A percentile compares a stretch with the other conserved stretches of the same genome.
Evolutionary conservation across 2,888 invertebrate species (phyloP).

Genomic region (Furcula furcula): DNA sequence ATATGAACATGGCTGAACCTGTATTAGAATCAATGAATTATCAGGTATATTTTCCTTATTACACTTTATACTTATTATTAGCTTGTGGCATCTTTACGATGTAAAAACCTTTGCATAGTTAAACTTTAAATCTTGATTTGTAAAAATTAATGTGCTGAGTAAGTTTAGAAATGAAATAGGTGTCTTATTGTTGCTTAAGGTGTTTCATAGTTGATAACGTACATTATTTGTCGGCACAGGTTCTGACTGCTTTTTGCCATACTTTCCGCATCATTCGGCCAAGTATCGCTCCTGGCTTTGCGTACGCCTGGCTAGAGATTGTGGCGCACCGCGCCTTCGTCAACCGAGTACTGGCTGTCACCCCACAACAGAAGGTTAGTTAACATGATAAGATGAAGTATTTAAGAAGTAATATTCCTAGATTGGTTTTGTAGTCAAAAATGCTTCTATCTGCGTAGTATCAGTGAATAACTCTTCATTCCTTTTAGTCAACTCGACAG

Average conservation of each 20-base stretch:
- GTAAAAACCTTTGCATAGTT: too few relatives aligned
- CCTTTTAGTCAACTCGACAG: too few relatives aligned
- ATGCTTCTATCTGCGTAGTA: too few relatives aligned
- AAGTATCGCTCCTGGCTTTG: slow-evolving; percentile 96
- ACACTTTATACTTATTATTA: too few relatives aligned
- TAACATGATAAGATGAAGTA: too few relatives aligned
- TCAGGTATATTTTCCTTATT: slow-evolving; percentile 87
- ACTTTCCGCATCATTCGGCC: slow-evolving; percentile 96
- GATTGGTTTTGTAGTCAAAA: too few relatives aligned
- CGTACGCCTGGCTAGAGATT: slow-evolving; percentile 99
- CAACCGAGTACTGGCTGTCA: slow-evolving; percentile 94
- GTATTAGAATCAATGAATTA: slow-evolving; percentile 97
- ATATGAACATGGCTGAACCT: slow-evolving; percentile 96
- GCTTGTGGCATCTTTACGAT: too few relatives aligned
- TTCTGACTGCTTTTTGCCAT: slow-evolving; percentile 97
- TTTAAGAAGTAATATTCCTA: too few relatives aligned
- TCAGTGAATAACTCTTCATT: too few relatives aligned
- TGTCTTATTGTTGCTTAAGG: not conserved
- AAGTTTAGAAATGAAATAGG: not conserved
- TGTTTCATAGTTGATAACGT: too few relatives aligned
- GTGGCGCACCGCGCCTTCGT: slow-evolving; percentile 98
- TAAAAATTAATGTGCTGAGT: too few relatives aligned
- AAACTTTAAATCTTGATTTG: too few relatives aligned
- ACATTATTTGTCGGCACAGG: slow-evolving; percentile 57
- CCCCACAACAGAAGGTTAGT: slow-evolving; percentile 92